Evolutionary conservation across 2,888 invertebrate genomes (phyloP).

Genomic region (Parasteatoda lunata): DNA sequence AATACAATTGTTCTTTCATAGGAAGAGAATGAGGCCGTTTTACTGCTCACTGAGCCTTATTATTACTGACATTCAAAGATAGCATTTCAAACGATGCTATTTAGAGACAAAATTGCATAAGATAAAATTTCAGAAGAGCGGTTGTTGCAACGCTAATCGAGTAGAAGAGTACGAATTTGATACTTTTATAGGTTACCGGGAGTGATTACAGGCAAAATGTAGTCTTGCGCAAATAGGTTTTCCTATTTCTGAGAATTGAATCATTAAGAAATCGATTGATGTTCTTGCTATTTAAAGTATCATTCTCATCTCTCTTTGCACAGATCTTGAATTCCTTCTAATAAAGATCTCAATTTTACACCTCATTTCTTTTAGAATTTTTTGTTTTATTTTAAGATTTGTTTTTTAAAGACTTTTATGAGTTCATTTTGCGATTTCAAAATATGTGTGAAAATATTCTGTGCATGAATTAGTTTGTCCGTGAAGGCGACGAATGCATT

Average conservation of each 20-base stretch:
- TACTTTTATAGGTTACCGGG: background rate
- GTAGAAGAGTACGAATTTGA: background rate
- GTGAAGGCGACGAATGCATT: too few species aligned
- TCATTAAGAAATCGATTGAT: background rate
- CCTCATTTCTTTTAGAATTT: too few species aligned
- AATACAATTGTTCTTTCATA: background rate
- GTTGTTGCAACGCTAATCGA: background rate
- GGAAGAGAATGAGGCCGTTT: background rate
- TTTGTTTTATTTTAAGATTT: too few species aligned
- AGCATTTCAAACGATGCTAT: background rate
- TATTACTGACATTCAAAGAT: background rate
- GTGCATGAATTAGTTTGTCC: too few species aligned
- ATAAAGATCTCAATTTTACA: background rate
- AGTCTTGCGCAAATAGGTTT: background rate
- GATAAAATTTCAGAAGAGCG: background rate
- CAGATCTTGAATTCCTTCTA: background rate
- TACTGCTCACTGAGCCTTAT: background rate
- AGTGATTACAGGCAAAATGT: background rate
- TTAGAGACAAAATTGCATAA: conserved; percentile 3
- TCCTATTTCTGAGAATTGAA: background rate
- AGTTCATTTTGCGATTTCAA: too few species aligned
- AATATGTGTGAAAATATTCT: too few species aligned
- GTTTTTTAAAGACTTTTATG: too few species aligned
- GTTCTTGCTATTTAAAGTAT: background rate
- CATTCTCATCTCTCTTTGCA: background rate